Base-by-base conservation (phyloP, 2,113 vertebrate genomes). In the Colinus virginianus region DNA sequence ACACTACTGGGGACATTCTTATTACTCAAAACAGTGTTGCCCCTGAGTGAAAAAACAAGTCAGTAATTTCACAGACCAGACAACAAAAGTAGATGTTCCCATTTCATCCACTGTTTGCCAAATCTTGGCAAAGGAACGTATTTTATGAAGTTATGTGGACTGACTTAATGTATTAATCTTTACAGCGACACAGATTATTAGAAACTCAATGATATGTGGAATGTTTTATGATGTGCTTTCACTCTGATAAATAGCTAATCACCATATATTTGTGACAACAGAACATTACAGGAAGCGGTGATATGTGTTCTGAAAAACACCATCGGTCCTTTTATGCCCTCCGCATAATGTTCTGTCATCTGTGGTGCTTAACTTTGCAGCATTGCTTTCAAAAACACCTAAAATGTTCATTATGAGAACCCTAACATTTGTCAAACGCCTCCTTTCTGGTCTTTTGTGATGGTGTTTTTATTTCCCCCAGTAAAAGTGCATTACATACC, bases 181-280 rank as follows among this genome's bases (percentile, higher is more conserved):
- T 86, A 87, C 64, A 86, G 68, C 30, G 67, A 75, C 76, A 78
- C 26, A 43, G 62, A 64, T 66, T 93, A 86, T 66, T 84, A 92
- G 83, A 55, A 69, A 82, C 77, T 78, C 85, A 87, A 72, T 84
- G 83, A 70, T 84, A 92, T 43, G 76, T 79, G 87, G 53, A 88
- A 94, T 84, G 91, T 81, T 96, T 86, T 95, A 92, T 90, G 93
- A 84, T 76, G 64, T 82, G 55, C 34, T 91, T 85, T 96, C 88
- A 79, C 0, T 40, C 88, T 93, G 96, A 86, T 64, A 93, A 95
- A 88, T 79, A 93, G 94, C 90, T 94, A 80, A 94, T 90, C 91
- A 90, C 62, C 68, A 70, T 58, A 69, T 78, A 70, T 94, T 94
- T 95, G 90, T 80, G 91, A 91, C 93, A 91, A 88, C 71, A 82